phyloP scores from a whole-genome alignment of 2,113 vertebrate genomes.

The Aphyosemion australe region DNA sequence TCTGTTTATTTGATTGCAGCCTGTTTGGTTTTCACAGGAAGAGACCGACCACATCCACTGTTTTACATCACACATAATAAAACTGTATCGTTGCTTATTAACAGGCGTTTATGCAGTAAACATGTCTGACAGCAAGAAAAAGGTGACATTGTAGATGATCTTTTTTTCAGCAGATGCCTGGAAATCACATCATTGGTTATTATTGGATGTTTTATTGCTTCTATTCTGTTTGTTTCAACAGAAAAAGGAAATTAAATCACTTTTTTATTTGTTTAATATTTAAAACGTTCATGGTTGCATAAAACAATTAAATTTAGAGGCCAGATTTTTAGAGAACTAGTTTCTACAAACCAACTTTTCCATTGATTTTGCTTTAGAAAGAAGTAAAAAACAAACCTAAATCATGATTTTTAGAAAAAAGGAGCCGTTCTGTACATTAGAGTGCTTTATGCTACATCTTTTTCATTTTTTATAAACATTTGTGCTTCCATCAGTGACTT shows the following conservation, averaged over 20 bases:
- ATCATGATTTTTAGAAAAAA: too few relatives aligned
- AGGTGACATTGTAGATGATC: constrained; percentile 15
- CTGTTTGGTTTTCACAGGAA: constrained; percentile 47
- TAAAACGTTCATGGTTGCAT: background rate
- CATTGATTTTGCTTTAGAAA: too few relatives aligned
- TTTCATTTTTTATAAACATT: too few relatives aligned
- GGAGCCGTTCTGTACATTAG: too few relatives aligned
- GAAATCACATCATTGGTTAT: background rate
- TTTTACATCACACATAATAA: constrained; percentile 51
- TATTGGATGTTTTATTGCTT: background rate
- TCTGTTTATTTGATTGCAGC: constrained; percentile 56
- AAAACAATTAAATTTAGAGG: constrained; percentile 1
- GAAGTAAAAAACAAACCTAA: too few relatives aligned
- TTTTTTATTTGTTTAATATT: constrained; percentile 31
- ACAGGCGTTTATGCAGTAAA: constrained; percentile 55
- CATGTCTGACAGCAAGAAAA: constrained; percentile 27
- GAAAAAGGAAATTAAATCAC: constrained; percentile 39
- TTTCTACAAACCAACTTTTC: too few relatives aligned
- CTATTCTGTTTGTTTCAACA: constrained; percentile 17
- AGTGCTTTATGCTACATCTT: too few relatives aligned
- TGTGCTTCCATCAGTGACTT: too few relatives aligned
- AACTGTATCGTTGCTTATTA: constrained; percentile 57
- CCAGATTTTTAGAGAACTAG: too few relatives aligned
- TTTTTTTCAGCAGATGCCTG: constrained; percentile 10
- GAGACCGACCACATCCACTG: constrained; percentile 27